Evolutionary conservation across 2,888 invertebrate genomes (phyloP), one percentile per base, ranked within the genome.

Genomic region (Sinodicranocentrus sp.): DNA sequence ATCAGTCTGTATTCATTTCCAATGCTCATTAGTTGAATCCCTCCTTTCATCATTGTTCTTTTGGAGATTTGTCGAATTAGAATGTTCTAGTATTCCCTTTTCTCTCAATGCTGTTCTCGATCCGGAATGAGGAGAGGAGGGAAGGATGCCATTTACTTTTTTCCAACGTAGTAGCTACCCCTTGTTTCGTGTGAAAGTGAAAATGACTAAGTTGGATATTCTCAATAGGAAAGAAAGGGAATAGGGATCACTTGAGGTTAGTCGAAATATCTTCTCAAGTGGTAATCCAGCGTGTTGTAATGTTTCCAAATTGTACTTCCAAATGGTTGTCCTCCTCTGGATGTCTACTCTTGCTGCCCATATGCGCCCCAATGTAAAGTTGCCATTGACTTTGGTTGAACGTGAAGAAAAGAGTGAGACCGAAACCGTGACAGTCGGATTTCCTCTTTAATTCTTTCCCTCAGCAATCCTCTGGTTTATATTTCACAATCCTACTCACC

Each of bases 381-480:
- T 33, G 10, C 48, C 10, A 48, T 10, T 48, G 48, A 48, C 48
- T 44, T 68, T 26, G 43, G 44, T 68, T 68, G 68, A 65, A 67
- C 23, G n/a, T 48, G 19, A 19, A 65, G n/a, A 48, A 48, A 48
- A 48, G 15, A n/a, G 48, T 15, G n/a, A 48, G 15, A n/a, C 48
- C 48, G 48, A 10, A 65, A 43, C 48, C 48, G 68, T 52, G 68
- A 48, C 48, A 68, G 52, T 68, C 68, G 68, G 52, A 70, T 54
- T 54, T 70, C 33, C 70, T 44, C 54, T 28, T 26, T 48, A 48
- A 48, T 68, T 68, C 48, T 48, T 26, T 17, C 43, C 39, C 21
- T 61, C 1, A 28, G 10, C 15, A n/a, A 2, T 61, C n/a, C 28
- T 2, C 28, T 1, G n/a, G 5, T 28, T n/a, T 0, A 6, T 17